Conservation (phyloP, 1,140 invertebrate species). For the Mamestra configurata region DNA sequence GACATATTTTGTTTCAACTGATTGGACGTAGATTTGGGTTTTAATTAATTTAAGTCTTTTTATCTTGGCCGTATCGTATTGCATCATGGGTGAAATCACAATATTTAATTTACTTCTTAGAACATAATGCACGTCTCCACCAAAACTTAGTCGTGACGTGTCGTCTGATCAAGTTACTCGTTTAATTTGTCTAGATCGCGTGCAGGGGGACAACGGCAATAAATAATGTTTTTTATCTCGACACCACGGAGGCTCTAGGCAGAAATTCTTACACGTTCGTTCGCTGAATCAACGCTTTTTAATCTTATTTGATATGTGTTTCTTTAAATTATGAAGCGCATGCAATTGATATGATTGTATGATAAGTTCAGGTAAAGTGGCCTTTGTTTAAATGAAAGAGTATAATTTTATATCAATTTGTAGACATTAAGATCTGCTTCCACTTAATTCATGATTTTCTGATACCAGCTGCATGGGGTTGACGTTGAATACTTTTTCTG, state of each 20-base stretch:
- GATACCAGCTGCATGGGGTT: background rate
- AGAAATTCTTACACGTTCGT: slow-evolving; percentile 82
- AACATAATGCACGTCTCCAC: slow-evolving; percentile 55
- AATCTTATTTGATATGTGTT: slow-evolving; percentile 66
- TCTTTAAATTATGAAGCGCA: slow-evolving; percentile 50
- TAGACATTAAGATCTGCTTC: background rate
- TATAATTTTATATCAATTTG: background rate
- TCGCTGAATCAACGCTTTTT: slow-evolving; percentile 75
- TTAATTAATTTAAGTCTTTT: slow-evolving; percentile 41
- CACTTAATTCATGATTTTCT: background rate
- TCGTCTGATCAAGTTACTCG: slow-evolving; percentile 72
- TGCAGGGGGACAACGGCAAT: slow-evolving; percentile 75
- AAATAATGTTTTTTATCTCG: slow-evolving; percentile 84
- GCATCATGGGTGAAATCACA: slow-evolving; percentile 46
- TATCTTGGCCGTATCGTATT: slow-evolving; percentile 47
- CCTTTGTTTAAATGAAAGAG: background rate
- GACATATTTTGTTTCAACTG: slow-evolving; percentile 20
- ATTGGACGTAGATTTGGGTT: slow-evolving; percentile 24
- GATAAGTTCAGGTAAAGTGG: slow-evolving; percentile 38
- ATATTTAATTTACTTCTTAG: slow-evolving; percentile 57
- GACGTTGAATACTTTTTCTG: background rate
- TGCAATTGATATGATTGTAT: slow-evolving; percentile 40
- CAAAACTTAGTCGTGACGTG: slow-evolving; percentile 55
- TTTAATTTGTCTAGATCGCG: slow-evolving; percentile 86
- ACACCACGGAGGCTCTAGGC: slow-evolving; percentile 68